A percentile compares a stretch with the other conserved stretches of the same genome.
Evolutionary conservation across 2,888 invertebrate genomes (phyloP).

Genomic region (Spodoptera exigua): DNA sequence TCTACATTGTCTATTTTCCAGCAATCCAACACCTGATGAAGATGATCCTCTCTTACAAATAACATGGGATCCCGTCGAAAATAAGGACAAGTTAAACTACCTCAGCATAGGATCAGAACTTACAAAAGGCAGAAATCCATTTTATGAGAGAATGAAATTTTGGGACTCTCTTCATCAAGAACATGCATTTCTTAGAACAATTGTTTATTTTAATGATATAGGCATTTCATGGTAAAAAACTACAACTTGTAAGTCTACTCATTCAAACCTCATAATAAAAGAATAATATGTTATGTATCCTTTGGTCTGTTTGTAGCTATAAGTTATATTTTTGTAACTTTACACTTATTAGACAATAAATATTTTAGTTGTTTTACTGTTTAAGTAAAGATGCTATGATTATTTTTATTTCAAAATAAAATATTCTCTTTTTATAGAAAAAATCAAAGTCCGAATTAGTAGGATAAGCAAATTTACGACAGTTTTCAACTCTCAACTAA

Average conservation of each 20-base stretch:
- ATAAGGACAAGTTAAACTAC: slow-evolving; percentile 76
- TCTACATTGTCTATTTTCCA: slow-evolving; percentile 60
- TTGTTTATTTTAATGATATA: slow-evolving; percentile 77
- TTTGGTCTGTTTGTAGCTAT: no score
- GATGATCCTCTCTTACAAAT: slow-evolving; percentile 79
- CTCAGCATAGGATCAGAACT: slow-evolving; percentile 81
- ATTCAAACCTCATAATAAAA: no score
- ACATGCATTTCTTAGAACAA: slow-evolving; percentile 72
- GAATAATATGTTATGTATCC: no score
- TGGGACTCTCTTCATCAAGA: slow-evolving; percentile 82
- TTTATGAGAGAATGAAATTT: slow-evolving; percentile 81
- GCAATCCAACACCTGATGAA: slow-evolving; percentile 82
- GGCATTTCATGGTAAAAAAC: slow-evolving; percentile 70
- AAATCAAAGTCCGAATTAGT: no score
- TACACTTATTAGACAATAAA: no score
- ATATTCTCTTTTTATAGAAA: no score
- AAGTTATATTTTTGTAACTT: no score
- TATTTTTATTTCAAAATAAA: no score
- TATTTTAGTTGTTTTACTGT: no score
- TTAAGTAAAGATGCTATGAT: no score
- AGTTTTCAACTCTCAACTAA: background rate
- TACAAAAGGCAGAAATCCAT: slow-evolving; percentile 82
- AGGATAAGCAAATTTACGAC: background rate
- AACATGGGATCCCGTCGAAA: slow-evolving; percentile 82
- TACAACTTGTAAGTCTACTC: background rate